These are phyloP conservation scores for Melanotaenia duboulayi DNA, from an alignment of 2,113 vertebrate genomes.

Conservation along the genomic window DNA sequence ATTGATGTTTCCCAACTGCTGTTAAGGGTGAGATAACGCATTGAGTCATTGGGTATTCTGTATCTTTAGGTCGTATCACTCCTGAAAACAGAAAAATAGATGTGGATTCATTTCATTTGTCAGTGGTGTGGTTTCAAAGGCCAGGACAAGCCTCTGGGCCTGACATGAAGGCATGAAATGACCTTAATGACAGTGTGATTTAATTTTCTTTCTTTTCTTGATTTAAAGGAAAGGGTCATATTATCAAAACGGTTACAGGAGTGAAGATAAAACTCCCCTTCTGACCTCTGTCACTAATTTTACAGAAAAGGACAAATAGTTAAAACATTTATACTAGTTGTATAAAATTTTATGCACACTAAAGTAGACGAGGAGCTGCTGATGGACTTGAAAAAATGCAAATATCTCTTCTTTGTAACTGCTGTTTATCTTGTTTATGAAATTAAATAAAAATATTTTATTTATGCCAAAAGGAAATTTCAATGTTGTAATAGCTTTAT, in stretches of 20 bases:
- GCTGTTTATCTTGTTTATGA: too few relatives aligned
- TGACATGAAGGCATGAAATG: not conserved
- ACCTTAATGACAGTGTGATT: not conserved
- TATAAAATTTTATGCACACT: too few relatives aligned
- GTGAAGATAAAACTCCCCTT: not conserved
- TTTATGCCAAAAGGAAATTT: too few relatives aligned
- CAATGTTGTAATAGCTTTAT: too few relatives aligned
- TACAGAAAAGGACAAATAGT: not conserved
- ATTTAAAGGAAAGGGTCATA: not conserved
- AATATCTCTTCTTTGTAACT: too few relatives aligned
- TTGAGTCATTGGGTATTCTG: constrained; percentile 43
- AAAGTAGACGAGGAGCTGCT: too few relatives aligned
- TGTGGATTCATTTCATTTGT: constrained; percentile 16
- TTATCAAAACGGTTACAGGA: not conserved
- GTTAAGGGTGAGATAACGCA: constrained; percentile 24
- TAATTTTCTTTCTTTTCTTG: not conserved
- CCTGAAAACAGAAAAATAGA: constrained; percentile 25
- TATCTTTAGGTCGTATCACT: constrained; percentile 34
- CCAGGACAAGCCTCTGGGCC: constrained; percentile 15
- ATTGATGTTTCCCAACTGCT: constrained; percentile 24
- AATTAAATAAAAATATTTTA: too few relatives aligned
- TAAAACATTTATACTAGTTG: not conserved
- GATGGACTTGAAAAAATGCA: too few relatives aligned
- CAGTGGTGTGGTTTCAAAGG: constrained; percentile 12
- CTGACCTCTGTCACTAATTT: not conserved